phyloP scores from a whole-genome alignment of 2,888 invertebrate species.

The Tipula confusa region DNA sequence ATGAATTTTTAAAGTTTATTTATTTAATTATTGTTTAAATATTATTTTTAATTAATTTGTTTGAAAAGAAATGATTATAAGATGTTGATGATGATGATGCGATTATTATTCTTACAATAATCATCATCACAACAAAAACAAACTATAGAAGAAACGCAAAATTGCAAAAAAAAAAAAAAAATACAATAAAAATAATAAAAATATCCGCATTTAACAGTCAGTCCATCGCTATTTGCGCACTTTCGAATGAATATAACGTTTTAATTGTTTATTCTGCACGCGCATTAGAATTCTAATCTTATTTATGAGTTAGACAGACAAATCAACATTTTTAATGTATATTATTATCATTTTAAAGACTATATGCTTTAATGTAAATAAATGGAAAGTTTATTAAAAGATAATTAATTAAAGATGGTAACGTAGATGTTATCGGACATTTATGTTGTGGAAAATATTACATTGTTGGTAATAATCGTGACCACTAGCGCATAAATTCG shows the following conservation, averaged over 20 bases:
- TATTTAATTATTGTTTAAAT: neutral
- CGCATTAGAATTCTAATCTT: neutral
- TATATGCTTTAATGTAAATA: neutral
- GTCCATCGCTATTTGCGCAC: neutral
- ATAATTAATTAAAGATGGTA: neutral
- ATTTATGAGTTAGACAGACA: neutral
- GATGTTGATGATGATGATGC: no score
- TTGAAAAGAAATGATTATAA: neutral
- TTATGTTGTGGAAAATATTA: neutral
- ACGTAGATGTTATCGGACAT: neutral
- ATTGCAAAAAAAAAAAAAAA: neutral
- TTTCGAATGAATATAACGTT: neutral
- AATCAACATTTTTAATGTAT: neutral
- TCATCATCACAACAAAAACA: neutral
- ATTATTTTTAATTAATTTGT: neutral
- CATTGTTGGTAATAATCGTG: neutral
- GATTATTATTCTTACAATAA: neutral
- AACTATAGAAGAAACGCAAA: neutral
- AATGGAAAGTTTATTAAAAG: neutral
- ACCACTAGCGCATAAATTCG: neutral
- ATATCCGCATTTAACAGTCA: neutral
- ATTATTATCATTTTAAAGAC: neutral
- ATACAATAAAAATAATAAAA: neutral
- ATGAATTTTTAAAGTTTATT: slow-evolving; percentile 8
- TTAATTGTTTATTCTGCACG: neutral